Conservation (phyloP, 1,140 invertebrate species). For the Venustaconcha ellipsiformis region DNA sequence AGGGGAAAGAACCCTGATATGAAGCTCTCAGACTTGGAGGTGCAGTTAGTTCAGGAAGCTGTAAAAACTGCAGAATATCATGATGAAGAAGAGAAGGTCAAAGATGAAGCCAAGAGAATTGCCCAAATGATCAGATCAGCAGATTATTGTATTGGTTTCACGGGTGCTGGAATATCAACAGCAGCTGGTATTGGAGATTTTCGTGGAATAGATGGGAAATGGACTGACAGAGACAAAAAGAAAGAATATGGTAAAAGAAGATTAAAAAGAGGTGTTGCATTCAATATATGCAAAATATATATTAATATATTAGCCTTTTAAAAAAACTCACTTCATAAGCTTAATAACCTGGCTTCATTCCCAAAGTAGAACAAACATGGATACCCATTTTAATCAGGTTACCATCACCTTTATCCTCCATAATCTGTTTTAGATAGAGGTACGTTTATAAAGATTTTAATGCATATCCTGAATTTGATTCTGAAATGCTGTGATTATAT, state of each 20-base stretch:
- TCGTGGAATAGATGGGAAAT: conserved; percentile 74
- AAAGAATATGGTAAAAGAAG: conserved; percentile 34
- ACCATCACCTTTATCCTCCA: too few species aligned
- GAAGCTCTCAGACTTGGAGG: conserved; percentile 32
- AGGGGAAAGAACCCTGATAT: neutral
- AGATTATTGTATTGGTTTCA: conserved; percentile 48
- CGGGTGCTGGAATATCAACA: conserved; percentile 93
- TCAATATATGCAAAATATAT: too few species aligned
- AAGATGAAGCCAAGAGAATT: conserved; percentile 39
- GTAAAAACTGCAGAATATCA: conserved; percentile 49
- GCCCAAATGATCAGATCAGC: conserved; percentile 40
- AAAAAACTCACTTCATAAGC: too few species aligned
- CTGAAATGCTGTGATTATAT: too few species aligned
- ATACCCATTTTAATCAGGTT: too few species aligned
- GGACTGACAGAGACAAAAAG: conserved; percentile 46
- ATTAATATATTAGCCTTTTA: too few species aligned
- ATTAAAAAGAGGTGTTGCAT: too few species aligned
- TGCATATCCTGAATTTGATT: too few species aligned
- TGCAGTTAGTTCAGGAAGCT: conserved; percentile 44
- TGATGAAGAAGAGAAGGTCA: conserved; percentile 32
- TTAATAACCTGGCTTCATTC: too few species aligned
- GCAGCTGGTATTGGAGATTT: conserved; percentile 97
- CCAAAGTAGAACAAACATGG: too few species aligned
- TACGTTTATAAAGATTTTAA: too few species aligned
- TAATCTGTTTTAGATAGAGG: too few species aligned